Conservation (phyloP, 2,113 vertebrate species). For the Pygoscelis antarcticus region DNA sequence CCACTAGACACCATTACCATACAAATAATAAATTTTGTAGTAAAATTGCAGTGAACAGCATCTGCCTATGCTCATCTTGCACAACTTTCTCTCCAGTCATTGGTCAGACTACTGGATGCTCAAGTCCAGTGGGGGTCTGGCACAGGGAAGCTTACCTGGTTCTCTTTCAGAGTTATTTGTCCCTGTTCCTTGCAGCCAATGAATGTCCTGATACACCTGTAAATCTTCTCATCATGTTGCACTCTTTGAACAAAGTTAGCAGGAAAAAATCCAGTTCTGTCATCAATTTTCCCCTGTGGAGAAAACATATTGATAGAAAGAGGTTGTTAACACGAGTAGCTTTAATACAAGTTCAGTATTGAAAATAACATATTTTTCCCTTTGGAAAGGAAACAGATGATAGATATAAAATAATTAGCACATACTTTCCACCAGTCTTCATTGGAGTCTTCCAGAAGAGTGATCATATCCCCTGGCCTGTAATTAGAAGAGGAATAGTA, state of each 20-base stretch:
- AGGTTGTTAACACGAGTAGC: neutral
- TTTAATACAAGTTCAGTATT: neutral
- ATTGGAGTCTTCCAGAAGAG: constrained; percentile 90
- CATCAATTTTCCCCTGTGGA: constrained; percentile 89
- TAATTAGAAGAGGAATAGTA: constrained; percentile 8
- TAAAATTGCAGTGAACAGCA: neutral
- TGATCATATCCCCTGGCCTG: constrained; percentile 93
- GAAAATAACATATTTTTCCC: neutral
- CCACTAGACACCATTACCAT: neutral
- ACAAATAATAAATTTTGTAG: neutral
- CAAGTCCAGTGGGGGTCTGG: neutral
- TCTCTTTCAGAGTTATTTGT: constrained; percentile 94
- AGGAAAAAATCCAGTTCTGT: constrained; percentile 92
- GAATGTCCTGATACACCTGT: constrained; percentile 89
- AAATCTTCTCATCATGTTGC: constrained; percentile 85
- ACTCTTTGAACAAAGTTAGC: constrained; percentile 91
- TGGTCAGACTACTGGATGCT: neutral
- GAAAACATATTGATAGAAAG: neutral
- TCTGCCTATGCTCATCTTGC: neutral
- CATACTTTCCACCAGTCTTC: constrained; percentile 98
- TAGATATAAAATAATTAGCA: neutral
- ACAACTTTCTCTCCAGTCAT: neutral
- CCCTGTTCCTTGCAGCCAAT: constrained; percentile 94
- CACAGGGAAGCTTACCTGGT: constrained; percentile 80
- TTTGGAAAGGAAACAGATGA: neutral